Percentiles rank a stretch among this genome's conserved stretches.
phyloP scores from a whole-genome alignment of 2,797 vertebrate genomes.

The Cephalopachus bancanus region DNA sequence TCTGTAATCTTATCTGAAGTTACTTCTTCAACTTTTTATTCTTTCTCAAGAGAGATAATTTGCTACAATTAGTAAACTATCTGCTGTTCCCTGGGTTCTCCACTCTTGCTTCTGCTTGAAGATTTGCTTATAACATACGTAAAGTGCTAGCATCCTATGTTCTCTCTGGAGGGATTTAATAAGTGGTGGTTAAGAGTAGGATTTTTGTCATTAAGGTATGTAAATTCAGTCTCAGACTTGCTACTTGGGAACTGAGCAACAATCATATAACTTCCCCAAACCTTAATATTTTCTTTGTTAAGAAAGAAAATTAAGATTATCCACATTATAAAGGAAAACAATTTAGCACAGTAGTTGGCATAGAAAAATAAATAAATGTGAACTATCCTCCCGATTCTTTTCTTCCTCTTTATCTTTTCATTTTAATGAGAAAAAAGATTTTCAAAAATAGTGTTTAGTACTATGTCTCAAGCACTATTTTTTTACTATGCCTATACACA shows the following conservation, averaged over 20 bases:
- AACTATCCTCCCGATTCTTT: not conserved
- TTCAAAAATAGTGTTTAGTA: not conserved
- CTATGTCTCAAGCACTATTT: not conserved
- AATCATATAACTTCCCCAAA: not conserved
- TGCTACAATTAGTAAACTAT: not conserved
- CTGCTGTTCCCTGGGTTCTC: not conserved
- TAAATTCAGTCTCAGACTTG: not conserved
- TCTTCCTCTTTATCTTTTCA: not conserved
- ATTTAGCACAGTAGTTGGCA: not conserved
- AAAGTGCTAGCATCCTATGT: not conserved
- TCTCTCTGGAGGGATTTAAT: not conserved
- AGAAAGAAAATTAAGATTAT: not conserved
- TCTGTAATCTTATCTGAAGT: not conserved
- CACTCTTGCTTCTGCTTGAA: not conserved
- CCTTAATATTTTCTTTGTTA: not conserved
- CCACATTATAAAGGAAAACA: not conserved
- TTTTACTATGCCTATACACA: not conserved
- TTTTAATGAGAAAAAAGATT: not conserved
- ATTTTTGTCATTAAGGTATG: not conserved
- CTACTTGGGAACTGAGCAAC: not conserved
- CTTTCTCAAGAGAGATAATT: not conserved
- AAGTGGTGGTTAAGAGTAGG: not conserved
- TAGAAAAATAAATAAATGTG: not conserved
- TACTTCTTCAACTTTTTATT: not conserved
- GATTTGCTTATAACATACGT: not conserved